Conservation (phyloP, 2,797 vertebrate species). For the Pelodytes ibericus region DNA sequence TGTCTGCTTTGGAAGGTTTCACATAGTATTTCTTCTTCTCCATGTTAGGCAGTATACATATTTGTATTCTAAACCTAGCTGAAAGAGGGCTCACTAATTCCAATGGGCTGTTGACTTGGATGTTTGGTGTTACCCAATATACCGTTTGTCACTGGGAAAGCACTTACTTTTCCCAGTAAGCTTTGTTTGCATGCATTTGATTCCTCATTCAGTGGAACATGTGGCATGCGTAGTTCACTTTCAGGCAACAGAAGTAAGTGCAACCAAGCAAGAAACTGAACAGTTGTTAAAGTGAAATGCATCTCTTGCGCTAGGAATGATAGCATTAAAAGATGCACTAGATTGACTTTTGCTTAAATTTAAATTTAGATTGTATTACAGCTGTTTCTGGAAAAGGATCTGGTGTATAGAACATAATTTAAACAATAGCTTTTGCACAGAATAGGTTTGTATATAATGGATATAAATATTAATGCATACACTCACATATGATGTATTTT, state of each 20-base stretch:
- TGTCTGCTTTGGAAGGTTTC: too few relatives aligned
- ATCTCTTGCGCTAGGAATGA: constrained; percentile 61
- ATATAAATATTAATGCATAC: too few relatives aligned
- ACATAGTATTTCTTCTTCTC: too few relatives aligned
- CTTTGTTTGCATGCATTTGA: constrained; percentile 26
- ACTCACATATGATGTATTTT: too few relatives aligned
- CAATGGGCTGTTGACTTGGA: too few relatives aligned
- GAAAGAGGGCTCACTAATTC: too few relatives aligned
- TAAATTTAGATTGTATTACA: constrained; percentile 57
- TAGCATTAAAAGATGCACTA: constrained; percentile 62
- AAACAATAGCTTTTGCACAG: not conserved
- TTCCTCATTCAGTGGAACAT: constrained; percentile 42
- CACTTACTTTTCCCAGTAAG: constrained; percentile 3
- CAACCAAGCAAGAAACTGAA: constrained; percentile 64
- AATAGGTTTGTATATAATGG: too few relatives aligned
- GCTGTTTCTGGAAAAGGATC: constrained; percentile 16
- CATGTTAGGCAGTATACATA: too few relatives aligned
- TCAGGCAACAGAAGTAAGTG: constrained; percentile 62
- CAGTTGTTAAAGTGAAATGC: constrained; percentile 67
- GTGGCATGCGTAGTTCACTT: constrained; percentile 60
- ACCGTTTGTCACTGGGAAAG: too few relatives aligned
- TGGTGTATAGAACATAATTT: not conserved
- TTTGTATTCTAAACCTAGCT: too few relatives aligned
- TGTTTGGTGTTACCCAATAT: too few relatives aligned
- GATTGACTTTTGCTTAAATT: constrained; percentile 63